These are phyloP conservation scores for Takifugu flavidus DNA, from an alignment of 2,113 vertebrate genomes.

Conservation along the genomic window DNA sequence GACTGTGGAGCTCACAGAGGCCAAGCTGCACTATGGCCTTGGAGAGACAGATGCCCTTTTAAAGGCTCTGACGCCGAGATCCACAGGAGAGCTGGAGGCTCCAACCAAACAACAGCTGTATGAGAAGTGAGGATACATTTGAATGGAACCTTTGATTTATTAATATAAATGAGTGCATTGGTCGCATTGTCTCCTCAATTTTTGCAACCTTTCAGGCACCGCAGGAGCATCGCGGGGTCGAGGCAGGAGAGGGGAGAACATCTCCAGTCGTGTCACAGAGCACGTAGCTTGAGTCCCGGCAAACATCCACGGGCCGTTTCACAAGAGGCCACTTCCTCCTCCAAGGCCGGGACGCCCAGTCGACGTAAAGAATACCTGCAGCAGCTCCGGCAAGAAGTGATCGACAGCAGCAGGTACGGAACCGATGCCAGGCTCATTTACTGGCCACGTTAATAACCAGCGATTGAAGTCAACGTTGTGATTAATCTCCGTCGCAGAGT, in stretches of 20 bases:
- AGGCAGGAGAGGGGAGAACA: constrained; percentile 78
- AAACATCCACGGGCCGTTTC: constrained; percentile 67
- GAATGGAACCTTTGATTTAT: neutral
- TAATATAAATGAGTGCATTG: neutral
- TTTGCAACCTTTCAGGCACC: constrained; percentile 72
- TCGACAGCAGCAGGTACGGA: constrained; percentile 80
- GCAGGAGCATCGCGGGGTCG: constrained; percentile 79
- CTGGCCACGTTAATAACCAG: neutral
- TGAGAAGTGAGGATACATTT: constrained; percentile 70
- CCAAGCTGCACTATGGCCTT: constrained; percentile 85
- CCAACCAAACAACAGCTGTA: constrained; percentile 77
- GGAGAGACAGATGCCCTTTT: constrained; percentile 87
- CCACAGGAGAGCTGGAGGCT: constrained; percentile 62
- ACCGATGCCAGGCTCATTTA: neutral
- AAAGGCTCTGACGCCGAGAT: constrained; percentile 78
- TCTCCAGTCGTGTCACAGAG: constrained; percentile 76
- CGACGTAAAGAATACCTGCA: constrained; percentile 79
- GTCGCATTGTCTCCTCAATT: neutral
- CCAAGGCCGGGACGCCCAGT: constrained; percentile 74
- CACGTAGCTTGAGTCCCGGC: constrained; percentile 84
- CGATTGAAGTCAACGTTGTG: neutral
- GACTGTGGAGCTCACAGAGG: constrained; percentile 87
- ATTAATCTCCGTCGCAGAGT: constrained; percentile 63
- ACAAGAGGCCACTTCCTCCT: constrained; percentile 33
- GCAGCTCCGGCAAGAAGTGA: constrained; percentile 80